Evolutionary conservation across 2,797 vertebrate genomes (phyloP).

Genomic region (Myotis vivesi): DNA sequence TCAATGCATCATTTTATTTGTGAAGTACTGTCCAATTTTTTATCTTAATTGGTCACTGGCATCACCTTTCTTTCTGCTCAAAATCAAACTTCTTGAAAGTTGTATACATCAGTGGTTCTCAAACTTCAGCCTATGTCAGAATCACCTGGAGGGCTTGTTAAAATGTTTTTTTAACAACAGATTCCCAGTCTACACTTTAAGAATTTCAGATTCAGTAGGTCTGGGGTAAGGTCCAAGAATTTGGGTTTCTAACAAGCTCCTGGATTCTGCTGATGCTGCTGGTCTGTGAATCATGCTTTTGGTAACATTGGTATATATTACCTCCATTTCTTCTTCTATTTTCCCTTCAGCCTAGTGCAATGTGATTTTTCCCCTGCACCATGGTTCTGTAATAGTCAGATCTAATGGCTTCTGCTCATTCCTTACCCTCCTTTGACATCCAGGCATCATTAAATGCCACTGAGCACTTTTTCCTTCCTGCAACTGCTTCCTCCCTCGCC

Average conservation of each 20-base stretch:
- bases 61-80: not conserved
- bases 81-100: not conserved
- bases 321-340: not conserved
- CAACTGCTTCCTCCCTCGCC: not conserved
- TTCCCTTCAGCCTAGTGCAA: not conserved
- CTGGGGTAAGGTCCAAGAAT: not conserved
- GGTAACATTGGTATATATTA: not conserved
- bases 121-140: not conserved
- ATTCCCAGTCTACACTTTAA: not conserved
- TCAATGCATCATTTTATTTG: not conserved
- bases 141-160: not conserved
- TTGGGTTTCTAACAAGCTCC: not conserved
- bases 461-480: not conserved
- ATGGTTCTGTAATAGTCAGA: not conserved
- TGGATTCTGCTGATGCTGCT: not conserved
- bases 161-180: not conserved
- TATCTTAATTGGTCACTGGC: not conserved
- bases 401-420: not conserved
- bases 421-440: not conserved
- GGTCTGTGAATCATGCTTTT: not conserved
- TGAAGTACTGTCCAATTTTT: not conserved
- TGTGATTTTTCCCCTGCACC: not conserved
- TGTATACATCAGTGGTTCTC: not conserved
- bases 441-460: not conserved
- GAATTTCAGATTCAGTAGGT: not conserved